Conservation (phyloP, 2,113 vertebrate species). For the Colaptes auratus region DNA sequence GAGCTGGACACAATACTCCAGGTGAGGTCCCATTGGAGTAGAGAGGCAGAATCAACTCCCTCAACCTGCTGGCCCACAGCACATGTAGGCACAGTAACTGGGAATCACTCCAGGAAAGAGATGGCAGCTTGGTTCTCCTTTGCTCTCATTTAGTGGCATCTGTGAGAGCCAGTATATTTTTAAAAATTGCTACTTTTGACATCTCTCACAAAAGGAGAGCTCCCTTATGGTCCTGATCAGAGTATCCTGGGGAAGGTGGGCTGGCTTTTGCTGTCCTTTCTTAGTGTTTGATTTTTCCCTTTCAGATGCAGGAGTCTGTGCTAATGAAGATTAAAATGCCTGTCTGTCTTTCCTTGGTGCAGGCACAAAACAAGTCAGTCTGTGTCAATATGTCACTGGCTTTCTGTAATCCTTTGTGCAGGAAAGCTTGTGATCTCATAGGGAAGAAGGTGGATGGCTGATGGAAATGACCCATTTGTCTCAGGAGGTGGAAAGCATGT, state of each 20-base stretch:
- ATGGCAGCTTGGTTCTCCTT: background rate
- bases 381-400: background rate
- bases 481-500: background rate
- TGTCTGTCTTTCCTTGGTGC: background rate
- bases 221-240: background rate
- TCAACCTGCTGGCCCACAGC: no score
- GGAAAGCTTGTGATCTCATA: background rate
- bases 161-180: background rate
- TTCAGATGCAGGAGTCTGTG: background rate
- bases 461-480: slow-evolving; percentile 1
- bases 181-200: background rate
- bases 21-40: no score
- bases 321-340: slow-evolving; percentile 28
- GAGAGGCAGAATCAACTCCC: no score
- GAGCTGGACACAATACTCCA: no score
- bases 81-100: background rate
- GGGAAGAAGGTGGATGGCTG: background rate
- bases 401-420: background rate
- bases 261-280: background rate
- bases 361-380: background rate
- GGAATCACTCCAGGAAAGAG: background rate
- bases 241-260: background rate
- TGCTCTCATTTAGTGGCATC: background rate
- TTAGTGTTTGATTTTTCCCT: background rate
- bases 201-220: background rate